Evolutionary conservation across 2,888 invertebrate species (phyloP).

Genomic region (Pyrrhosoma nymphula): DNA sequence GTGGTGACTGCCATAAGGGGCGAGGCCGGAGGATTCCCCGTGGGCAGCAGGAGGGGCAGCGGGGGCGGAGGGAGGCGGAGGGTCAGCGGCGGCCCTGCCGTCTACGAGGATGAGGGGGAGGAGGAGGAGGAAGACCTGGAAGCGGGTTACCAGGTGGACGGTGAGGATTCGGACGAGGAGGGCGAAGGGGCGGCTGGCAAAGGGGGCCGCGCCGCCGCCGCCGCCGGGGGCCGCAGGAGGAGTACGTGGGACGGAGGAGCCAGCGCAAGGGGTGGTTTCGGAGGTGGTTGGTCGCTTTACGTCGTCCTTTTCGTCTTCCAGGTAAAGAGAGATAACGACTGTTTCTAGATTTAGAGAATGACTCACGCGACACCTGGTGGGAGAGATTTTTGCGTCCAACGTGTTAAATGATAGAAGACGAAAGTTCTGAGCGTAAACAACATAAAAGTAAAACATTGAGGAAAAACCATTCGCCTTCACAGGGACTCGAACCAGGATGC

Average conservation of each 20-base stretch:
- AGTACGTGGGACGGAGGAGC: neutral
- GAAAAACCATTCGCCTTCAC: too few relatives aligned
- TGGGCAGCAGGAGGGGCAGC: neutral
- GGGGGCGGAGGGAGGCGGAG: neutral
- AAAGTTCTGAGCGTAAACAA: too few relatives aligned
- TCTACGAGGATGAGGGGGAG: neutral
- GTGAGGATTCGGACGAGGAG: neutral
- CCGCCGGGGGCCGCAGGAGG: neutral
- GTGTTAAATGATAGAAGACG: too few relatives aligned
- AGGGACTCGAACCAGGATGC: too few relatives aligned
- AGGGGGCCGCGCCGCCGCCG: neutral
- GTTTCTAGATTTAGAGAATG: neutral
- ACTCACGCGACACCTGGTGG: too few relatives aligned
- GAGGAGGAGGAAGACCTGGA: neutral
- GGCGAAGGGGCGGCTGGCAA: neutral
- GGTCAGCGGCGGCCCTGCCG: neutral
- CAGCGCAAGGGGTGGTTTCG: neutral
- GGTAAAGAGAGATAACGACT: neutral
- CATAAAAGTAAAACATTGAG: too few relatives aligned
- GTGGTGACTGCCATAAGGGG: neutral
- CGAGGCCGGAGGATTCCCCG: neutral
- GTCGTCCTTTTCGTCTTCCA: constrained; percentile 1
- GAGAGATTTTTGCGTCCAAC: too few relatives aligned
- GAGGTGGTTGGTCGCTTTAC: neutral
- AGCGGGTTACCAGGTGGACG: constrained; percentile 26